phyloP scores from a whole-genome alignment of 2,113 vertebrate species.

The Trogon melanurus region DNA sequence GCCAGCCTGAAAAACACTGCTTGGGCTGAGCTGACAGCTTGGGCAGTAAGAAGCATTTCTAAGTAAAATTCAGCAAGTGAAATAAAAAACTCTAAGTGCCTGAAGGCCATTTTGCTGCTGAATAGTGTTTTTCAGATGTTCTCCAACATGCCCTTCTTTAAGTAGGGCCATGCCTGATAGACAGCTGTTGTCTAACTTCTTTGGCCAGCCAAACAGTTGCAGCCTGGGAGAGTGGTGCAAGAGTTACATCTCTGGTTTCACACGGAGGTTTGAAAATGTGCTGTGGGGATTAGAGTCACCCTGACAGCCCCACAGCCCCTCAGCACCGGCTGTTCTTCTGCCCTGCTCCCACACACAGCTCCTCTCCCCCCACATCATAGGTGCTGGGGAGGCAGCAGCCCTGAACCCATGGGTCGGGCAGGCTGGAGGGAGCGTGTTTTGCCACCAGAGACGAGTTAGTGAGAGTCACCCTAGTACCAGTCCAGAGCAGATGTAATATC shows the following conservation, averaged over 20 bases:
- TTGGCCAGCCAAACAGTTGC: neutral
- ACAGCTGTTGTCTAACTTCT: neutral
- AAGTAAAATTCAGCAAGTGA: neutral
- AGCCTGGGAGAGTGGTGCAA: rapidly evolving
- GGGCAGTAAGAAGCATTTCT: neutral
- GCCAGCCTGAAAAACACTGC: neutral
- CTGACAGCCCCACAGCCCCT: rapidly evolving
- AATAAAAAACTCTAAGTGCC: neutral
- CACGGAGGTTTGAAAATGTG: neutral
- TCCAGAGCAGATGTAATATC: neutral
- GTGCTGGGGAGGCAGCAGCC: neutral
- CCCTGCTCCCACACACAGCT: rapidly evolving
- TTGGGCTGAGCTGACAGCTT: neutral
- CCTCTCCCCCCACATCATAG: rapidly evolving
- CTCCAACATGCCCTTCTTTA: neutral
- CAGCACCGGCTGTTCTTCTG: neutral
- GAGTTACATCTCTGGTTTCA: neutral
- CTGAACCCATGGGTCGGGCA: rapidly evolving
- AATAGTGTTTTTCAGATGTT: neutral
- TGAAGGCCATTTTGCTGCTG: neutral
- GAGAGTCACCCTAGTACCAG: rapidly evolving
- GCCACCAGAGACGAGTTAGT: neutral
- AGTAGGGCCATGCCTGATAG: neutral
- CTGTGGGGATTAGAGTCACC: neutral
- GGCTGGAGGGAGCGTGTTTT: neutral